Evolutionary conservation across 1,140 invertebrate genomes (phyloP), one percentile per base, ranked within the genome.

Genomic region (Macrobrachium rosenbergii): DNA sequence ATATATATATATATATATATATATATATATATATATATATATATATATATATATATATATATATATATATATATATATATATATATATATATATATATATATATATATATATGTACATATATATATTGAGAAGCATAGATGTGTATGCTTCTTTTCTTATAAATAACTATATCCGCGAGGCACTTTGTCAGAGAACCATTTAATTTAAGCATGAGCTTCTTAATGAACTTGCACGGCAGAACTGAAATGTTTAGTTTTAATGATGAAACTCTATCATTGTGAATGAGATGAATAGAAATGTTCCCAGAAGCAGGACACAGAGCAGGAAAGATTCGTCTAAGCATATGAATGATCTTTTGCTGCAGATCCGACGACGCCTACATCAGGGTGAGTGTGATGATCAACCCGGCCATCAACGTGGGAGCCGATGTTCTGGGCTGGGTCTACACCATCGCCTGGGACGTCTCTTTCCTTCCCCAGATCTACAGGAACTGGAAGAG

Each of bases 361-460:
- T 11, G 17, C 83, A 86, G 83, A 21, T 63, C 73, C 0, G 43
- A 28, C 0, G 84, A 87, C 3, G 93, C 96, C 60, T 97, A 95
- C 92, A 92, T 97, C 2, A 93, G 95, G 80, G 93, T 97, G 0
- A 95, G 95, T 1, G 94, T 97, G 5, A 95, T 95, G 91, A 95
- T 94, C 91, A 95, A 95, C 0, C 90, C 93, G 23, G 92, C 91
- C 0, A 92, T 98, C 37, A 94, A 94, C 81, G 93, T 95, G 10
- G 92, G 97, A 16, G 97, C 96, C 83, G 92, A 94, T 84, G 93
- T 98, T 0, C 95, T 99, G 91, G 99, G 99, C 43, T 99, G 99
- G 98, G 93, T 99, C 19, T 99, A 99, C 92, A 99, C 99, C 93
- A 94, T 95, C 52, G 98, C 98, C 21, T 99, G 99, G 99, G 99